These are phyloP conservation scores for Nephila pilipes DNA, from an alignment of 1,140 invertebrate genomes.

Conservation along the genomic window DNA sequence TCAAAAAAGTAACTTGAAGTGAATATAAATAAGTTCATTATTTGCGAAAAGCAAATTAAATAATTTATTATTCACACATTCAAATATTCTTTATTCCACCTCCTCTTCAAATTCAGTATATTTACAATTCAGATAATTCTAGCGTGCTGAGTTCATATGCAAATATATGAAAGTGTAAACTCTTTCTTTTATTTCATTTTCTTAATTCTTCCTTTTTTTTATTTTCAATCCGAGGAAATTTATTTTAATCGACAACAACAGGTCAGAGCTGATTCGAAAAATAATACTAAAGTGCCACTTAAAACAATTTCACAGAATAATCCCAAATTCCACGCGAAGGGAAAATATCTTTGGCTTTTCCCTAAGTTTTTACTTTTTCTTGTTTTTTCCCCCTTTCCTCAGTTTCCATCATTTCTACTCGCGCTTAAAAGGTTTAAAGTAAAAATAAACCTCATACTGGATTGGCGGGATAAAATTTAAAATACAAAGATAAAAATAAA, in stretches of 20 bases:
- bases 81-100: not conserved
- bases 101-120: not conserved
- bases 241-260: conserved; percentile 55
- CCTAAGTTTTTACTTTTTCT: not conserved
- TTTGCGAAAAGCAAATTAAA: not conserved
- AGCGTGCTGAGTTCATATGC: not conserved
- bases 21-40: not conserved
- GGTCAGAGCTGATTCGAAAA: conserved; percentile 42
- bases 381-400: conserved; percentile 14
- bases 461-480: conserved; percentile 71
- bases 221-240: not conserved
- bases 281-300: conserved; percentile 41
- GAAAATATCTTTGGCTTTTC: not conserved
- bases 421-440: conserved; percentile 67
- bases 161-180: conserved; percentile 5
- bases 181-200: not conserved
- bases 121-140: conserved; percentile 38
- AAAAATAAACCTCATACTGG: conserved; percentile 69
- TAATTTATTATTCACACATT: not conserved
- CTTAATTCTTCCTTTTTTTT: no score
- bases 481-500: conserved; percentile 67
- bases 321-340: conserved; percentile 1
- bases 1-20: not conserved
- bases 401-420: not conserved
- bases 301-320: conserved; percentile 70